Evolutionary conservation across 2,797 vertebrate genomes (phyloP), one percentile per base, ranked within the genome.

Genomic region (Acanthopagrus latus): DNA sequence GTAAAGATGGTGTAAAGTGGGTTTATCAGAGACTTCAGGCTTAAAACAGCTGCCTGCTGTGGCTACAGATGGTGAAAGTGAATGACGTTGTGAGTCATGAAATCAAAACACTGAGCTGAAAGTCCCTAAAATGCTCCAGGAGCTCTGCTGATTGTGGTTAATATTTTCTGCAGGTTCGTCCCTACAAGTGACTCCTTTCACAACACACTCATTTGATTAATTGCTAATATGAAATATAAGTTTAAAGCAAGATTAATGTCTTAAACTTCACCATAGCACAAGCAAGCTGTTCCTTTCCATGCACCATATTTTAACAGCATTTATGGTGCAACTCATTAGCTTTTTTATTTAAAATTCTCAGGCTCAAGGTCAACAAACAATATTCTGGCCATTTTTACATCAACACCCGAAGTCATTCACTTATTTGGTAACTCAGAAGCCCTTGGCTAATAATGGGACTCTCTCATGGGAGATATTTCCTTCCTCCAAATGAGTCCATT

Each of bases 401-500:
- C 12, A 41, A 71, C 29, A 47, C 20, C 23, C n/a, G 21, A 58
- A 78, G 44, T 20, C 29, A n/a, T 21, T 66, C 51, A 58, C 8
- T 43, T 48, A 16, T 33, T 29, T 1, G 21, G 13, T 29, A 56
- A 72, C 54, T 63, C 38, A 20, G 23, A 64, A n/a, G n/a, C 20
- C 62, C 20, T 64, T 25, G 5, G 27, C 52, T 51, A 63, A 13
- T 23, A 29, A 20, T 51, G 1, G 33, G 38, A 67, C 47, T 57
- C 23, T 57, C 21, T 46, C 52, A 13, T 29, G 46, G 72, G 69
- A 25, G 64, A 33, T n/a, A 41, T 70, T 54, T 38, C 20, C 14
- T 52, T 46, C 2, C 14, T 33, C 41, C 25, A 77, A 78, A 79
- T 60, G 56, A 70, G 64, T 33, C 70, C 59, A 12, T 33, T n/a